Conservation (phyloP, 2,888 invertebrate species). For the Pollenia labialis region DNA sequence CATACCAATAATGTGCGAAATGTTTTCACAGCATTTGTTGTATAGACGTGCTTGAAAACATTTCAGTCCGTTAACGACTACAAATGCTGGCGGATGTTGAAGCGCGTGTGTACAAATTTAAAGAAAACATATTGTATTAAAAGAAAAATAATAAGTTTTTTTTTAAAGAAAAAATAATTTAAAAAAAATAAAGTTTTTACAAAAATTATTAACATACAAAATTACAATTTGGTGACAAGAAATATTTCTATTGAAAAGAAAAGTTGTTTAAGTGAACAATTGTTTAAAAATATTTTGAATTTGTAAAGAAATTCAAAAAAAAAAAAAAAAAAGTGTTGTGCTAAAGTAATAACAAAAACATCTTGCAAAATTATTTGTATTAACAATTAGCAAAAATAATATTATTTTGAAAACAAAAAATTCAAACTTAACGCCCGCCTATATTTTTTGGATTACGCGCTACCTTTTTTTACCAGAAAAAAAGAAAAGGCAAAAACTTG, state of each 20-base stretch:
- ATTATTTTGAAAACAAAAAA: background rate
- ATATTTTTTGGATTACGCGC: constrained; percentile 65
- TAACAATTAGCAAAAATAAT: constrained; percentile 38
- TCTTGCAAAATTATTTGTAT: background rate
- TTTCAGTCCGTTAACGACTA: constrained; percentile 78
- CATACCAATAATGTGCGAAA: constrained; percentile 39
- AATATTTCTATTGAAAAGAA: constrained; percentile 6
- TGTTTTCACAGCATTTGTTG: constrained; percentile 68
- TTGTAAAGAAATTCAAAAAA: constrained; percentile 4
- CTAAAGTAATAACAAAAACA: constrained; percentile 12
- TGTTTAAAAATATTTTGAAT: constrained; percentile 54
- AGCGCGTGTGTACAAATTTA: constrained; percentile 67
- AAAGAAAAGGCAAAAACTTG: constrained; percentile 7
- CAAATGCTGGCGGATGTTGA: constrained; percentile 78
- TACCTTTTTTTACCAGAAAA: constrained; percentile 4
- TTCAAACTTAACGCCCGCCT: constrained; percentile 36
- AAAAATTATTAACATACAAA: constrained; percentile 11
- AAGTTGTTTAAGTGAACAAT: constrained; percentile 2
- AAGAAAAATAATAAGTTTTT: constrained; percentile 32
- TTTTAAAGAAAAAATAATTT: constrained; percentile 2
- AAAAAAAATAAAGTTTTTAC: constrained; percentile 32
- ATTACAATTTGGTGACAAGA: constrained; percentile 6
- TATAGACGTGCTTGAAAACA: constrained; percentile 56
- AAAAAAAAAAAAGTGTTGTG: constrained; percentile 32
- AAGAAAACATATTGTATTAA: constrained; percentile 65